Percentiles rank a stretch among this genome's conserved stretches.
phyloP scores from a whole-genome alignment of 2,888 invertebrate species.

The Julus scandinavius region DNA sequence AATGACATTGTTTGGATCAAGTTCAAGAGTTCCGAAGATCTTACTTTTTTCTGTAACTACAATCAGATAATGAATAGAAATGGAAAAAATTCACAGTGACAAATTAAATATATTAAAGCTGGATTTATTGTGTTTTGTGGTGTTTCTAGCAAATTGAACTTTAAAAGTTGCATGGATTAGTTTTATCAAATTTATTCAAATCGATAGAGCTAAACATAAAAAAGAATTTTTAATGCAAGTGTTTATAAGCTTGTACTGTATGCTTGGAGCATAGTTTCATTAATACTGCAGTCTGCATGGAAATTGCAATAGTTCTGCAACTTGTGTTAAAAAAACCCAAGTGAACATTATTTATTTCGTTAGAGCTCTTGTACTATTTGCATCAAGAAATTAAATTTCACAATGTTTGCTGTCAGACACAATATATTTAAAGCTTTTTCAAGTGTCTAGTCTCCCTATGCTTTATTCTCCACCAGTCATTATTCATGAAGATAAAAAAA shows the following conservation, averaged over 20 bases:
- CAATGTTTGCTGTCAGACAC: neutral
- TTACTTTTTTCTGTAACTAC: too few relatives aligned
- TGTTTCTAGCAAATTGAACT: too few relatives aligned
- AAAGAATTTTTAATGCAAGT: neutral
- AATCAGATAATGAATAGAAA: too few relatives aligned
- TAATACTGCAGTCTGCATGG: neutral
- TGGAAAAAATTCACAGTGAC: too few relatives aligned
- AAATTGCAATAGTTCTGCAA: neutral
- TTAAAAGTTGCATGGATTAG: too few relatives aligned
- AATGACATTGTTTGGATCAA: too few relatives aligned
- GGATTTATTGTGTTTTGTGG: too few relatives aligned
- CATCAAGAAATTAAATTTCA: neutral
- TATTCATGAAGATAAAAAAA: neutral
- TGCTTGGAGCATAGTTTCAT: neutral
- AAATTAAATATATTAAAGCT: too few relatives aligned
- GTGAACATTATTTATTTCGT: slow-evolving; percentile 11
- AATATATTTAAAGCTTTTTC: neutral
- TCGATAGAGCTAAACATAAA: too few relatives aligned
- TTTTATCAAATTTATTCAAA: too few relatives aligned
- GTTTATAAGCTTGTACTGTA: neutral
- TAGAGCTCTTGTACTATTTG: neutral
- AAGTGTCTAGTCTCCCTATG: neutral
- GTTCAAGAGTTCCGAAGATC: too few relatives aligned
- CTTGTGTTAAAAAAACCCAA: neutral
- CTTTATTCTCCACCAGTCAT: neutral